A percentile compares a stretch with the other conserved stretches of the same genome.
These are phyloP conservation scores for Piliocolobus tephrosceles DNA, from an alignment of 2,113 vertebrate species.

Conservation along the genomic window DNA sequence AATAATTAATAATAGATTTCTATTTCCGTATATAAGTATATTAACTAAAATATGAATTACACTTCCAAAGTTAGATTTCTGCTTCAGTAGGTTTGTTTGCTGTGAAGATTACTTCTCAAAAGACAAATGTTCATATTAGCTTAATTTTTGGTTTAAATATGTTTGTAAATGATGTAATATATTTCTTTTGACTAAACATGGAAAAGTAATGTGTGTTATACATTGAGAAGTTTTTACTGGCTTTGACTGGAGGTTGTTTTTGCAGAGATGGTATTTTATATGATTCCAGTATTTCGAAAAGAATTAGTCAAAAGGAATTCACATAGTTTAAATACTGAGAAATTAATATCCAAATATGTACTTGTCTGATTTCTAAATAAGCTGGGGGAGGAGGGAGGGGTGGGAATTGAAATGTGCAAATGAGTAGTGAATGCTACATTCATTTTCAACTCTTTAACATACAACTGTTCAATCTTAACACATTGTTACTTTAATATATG, in stretches of 20 bases:
- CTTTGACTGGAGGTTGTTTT: slow-evolving; percentile 78
- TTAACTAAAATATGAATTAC: slow-evolving; percentile 76
- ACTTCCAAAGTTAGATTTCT: slow-evolving; percentile 73
- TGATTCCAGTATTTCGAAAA: slow-evolving; percentile 80
- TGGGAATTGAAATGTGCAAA: slow-evolving; percentile 68
- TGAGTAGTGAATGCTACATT: slow-evolving; percentile 69
- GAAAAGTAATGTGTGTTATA: slow-evolving; percentile 74
- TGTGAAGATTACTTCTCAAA: slow-evolving; percentile 81
- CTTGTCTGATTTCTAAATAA: slow-evolving; percentile 83
- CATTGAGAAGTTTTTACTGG: slow-evolving; percentile 81
- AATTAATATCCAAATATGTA: slow-evolving; percentile 81
- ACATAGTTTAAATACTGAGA: slow-evolving; percentile 79
- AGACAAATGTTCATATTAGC: slow-evolving; percentile 78
- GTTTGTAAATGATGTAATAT: slow-evolving; percentile 81
- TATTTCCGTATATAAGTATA: slow-evolving; percentile 72
- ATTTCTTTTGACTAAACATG: slow-evolving; percentile 83
- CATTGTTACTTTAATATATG: slow-evolving; percentile 81
- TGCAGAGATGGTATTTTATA: slow-evolving; percentile 85
- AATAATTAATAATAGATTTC: slow-evolving; percentile 74
- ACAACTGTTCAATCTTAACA: slow-evolving; percentile 79
- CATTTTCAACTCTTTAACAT: slow-evolving; percentile 80
- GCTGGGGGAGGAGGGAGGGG: slow-evolving; percentile 74
- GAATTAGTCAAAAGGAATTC: slow-evolving; percentile 80
- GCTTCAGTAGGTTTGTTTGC: slow-evolving; percentile 78
- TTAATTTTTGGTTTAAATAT: slow-evolving; percentile 70